Conservation (phyloP, 2,888 invertebrate species). For the Danaus chrysippus region DNA sequence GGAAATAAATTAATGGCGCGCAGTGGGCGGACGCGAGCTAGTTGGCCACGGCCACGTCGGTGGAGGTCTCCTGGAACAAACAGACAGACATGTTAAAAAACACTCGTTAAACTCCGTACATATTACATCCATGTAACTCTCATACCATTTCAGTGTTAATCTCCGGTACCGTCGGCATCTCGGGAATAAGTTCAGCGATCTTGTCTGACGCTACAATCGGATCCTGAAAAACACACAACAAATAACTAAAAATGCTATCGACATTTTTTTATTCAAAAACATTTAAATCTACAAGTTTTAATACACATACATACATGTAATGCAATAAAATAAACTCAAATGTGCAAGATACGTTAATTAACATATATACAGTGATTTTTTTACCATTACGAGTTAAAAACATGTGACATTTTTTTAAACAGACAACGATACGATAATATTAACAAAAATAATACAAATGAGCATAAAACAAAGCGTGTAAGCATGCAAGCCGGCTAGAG, state of each 20-base stretch:
- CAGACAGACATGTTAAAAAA: neutral
- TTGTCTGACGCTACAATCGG: conserved; percentile 57
- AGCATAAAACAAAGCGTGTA: conserved; percentile 49
- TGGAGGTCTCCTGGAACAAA: conserved; percentile 50
- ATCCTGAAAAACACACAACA: conserved; percentile 52
- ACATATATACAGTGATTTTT: no score
- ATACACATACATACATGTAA: no score
- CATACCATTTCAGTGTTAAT: conserved; percentile 65
- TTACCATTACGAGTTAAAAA: neutral
- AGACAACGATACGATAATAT: conserved; percentile 1
- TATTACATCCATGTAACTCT: conserved; percentile 1
- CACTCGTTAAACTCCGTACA: neutral
- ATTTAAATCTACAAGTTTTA: neutral
- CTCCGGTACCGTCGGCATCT: conserved; percentile 66
- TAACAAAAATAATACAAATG: conserved; percentile 36
- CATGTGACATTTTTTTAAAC: neutral
- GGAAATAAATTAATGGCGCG: conserved; percentile 74
- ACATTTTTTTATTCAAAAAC: neutral
- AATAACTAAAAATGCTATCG: neutral
- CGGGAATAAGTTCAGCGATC: conserved; percentile 67
- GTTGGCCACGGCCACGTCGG: conserved; percentile 54
- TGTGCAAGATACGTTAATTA: neutral
- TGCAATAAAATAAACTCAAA: neutral
- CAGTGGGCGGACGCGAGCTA: conserved; percentile 45
- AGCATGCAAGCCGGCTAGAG: conserved; percentile 33